Evolutionary conservation across 2,888 invertebrate species (phyloP).

Genomic region (Temnothorax rugatulus): DNA sequence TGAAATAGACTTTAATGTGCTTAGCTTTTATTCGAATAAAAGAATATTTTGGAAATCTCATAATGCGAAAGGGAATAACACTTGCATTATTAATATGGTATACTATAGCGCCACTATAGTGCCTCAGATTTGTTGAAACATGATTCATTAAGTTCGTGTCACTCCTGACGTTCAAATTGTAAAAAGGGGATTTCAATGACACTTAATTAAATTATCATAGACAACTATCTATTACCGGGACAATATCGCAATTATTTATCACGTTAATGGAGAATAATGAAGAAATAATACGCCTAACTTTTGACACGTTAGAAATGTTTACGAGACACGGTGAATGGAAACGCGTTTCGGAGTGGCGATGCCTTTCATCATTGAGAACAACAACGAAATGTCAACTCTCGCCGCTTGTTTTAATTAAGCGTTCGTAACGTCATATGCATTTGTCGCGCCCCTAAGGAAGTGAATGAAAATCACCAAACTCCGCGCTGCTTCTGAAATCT

Average conservation of each 20-base stretch:
- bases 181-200: not conserved
- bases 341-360: slow-evolving; percentile 29
- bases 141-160: slow-evolving; percentile 11
- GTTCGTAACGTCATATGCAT: slow-evolving; percentile 4
- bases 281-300: slow-evolving; percentile 17
- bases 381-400: slow-evolving; percentile 34
- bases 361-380: slow-evolving; percentile 43
- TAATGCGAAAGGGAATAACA: not conserved
- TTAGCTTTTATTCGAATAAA: not conserved
- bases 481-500: not conserved
- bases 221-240: slow-evolving; percentile 16
- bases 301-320: slow-evolving; percentile 33
- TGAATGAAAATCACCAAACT: not conserved
- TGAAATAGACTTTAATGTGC: not conserved
- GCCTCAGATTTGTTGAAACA: not conserved
- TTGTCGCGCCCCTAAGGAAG: slow-evolving; percentile 14
- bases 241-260: slow-evolving; percentile 44
- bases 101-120: not conserved
- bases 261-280: not conserved
- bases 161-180: not conserved
- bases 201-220: slow-evolving; percentile 39
- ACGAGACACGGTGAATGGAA: slow-evolving; percentile 38
- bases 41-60: not conserved
- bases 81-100: not conserved
- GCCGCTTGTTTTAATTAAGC: slow-evolving; percentile 43